These are phyloP conservation scores for Crepidodera aurea DNA, from an alignment of 2,888 invertebrate species.

Conservation along the genomic window DNA sequence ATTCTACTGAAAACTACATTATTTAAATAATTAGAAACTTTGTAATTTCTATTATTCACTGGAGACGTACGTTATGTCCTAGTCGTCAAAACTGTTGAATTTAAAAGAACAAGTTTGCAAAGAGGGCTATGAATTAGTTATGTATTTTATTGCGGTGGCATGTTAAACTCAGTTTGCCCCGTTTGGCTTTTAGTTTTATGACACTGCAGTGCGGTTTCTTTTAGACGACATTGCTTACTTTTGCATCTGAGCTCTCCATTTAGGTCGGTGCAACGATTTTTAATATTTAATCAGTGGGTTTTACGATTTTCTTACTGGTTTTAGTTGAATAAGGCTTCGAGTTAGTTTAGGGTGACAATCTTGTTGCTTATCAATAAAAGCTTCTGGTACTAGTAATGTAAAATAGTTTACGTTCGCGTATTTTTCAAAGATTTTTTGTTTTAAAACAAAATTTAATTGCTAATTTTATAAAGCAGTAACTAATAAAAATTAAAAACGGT, in stretches of 20 bases:
- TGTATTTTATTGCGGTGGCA: constrained; percentile 42
- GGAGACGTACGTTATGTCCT: background rate
- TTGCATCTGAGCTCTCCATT: background rate
- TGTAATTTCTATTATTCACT: constrained; percentile 5
- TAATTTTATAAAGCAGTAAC: too few relatives aligned
- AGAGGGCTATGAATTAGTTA: constrained; percentile 41
- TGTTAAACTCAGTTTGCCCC: constrained; percentile 36
- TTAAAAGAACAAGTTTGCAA: constrained; percentile 5
- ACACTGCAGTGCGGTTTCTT: constrained; percentile 43
- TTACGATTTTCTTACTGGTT: background rate
- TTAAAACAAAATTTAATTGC: too few relatives aligned
- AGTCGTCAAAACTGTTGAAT: constrained; percentile 17
- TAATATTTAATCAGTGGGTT: constrained; percentile 7
- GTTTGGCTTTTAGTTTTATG: constrained; percentile 43
- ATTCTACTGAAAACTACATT: too few relatives aligned
- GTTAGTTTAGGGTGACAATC: too few relatives aligned
- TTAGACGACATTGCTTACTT: constrained; percentile 13
- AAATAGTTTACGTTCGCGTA: too few relatives aligned
- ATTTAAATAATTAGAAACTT: background rate
- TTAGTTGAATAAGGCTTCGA: background rate
- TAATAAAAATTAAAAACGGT: too few relatives aligned
- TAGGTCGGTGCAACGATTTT: constrained; percentile 9
- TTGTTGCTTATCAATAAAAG: background rate
- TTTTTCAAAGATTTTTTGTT: too few relatives aligned
- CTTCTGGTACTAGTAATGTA: too few relatives aligned